A percentile compares a stretch with the other conserved stretches of the same genome.
These are phyloP conservation scores for Manis javanica DNA, from an alignment of 2,797 vertebrate genomes.

Conservation along the genomic window DNA sequence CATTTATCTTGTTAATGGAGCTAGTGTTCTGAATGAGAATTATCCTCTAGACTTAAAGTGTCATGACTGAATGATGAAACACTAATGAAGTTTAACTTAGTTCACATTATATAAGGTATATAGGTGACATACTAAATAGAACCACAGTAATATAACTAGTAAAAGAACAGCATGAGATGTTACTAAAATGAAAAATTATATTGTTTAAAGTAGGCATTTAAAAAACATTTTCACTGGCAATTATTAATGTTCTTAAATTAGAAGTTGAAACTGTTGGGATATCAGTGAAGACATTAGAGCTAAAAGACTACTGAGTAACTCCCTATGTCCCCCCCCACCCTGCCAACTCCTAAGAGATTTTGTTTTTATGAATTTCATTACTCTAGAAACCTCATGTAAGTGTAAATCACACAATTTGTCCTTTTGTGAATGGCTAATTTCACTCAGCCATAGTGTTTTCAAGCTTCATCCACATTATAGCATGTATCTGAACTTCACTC, in stretches of 20 bases:
- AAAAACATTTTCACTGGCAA: not conserved
- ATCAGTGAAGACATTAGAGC: not conserved
- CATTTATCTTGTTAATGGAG: slow-evolving; percentile 20
- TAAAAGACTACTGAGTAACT: not conserved
- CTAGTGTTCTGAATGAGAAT: not conserved
- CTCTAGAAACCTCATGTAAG: not conserved
- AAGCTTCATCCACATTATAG: not conserved
- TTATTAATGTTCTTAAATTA: not conserved
- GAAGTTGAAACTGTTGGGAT: not conserved
- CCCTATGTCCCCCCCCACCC: not conserved
- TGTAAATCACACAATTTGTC: not conserved
- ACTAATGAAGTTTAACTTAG: slow-evolving; percentile 42
- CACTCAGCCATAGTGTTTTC: not conserved
- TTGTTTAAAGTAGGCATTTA: not conserved
- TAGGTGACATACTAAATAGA: not conserved
- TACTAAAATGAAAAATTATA: slow-evolving; percentile 34
- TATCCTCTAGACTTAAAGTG: slow-evolving; percentile 16
- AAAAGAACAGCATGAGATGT: not conserved
- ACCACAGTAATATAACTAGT: not conserved
- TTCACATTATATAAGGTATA: not conserved
- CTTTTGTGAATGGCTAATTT: not conserved
- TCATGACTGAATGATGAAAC: not conserved
- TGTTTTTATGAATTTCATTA: not conserved
- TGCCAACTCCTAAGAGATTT: not conserved
- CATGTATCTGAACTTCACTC: not conserved